A percentile compares a stretch with the other conserved stretches of the same genome.
Conservation (phyloP, 2,888 invertebrate species). For the Cinara cedri region DNA sequence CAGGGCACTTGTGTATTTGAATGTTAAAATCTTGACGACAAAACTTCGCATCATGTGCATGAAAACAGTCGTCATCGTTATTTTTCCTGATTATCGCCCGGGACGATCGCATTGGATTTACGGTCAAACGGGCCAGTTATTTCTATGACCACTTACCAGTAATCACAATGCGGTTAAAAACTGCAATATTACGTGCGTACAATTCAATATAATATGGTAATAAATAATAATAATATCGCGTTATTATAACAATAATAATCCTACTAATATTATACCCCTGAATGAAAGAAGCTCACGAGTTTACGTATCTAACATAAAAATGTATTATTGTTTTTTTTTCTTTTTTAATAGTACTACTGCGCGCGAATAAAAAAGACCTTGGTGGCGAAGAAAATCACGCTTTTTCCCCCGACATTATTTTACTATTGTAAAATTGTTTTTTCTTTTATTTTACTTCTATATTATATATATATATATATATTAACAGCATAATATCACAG, state of each 20-base stretch:
- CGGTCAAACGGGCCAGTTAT: slow-evolving; percentile 36
- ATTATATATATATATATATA: neutral
- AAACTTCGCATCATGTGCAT: too few species aligned
- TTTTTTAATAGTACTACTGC: slow-evolving; percentile 9
- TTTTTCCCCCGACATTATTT: slow-evolving; percentile 41
- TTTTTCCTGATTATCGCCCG: too few species aligned
- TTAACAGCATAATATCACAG: slow-evolving; percentile 52
- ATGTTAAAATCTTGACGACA: too few species aligned
- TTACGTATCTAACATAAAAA: neutral
- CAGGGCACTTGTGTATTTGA: too few species aligned
- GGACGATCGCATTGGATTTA: slow-evolving; percentile 11
- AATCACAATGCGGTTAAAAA: neutral
- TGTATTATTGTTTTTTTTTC: slow-evolving; percentile 18
- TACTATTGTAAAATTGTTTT: slow-evolving; percentile 32
- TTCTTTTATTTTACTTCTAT: slow-evolving; percentile 17
- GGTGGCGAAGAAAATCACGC: slow-evolving; percentile 51
- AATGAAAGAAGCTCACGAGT: slow-evolving; percentile 26
- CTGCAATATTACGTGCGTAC: neutral
- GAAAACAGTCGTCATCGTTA: too few species aligned
- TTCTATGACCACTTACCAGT: neutral
- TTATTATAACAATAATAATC: neutral
- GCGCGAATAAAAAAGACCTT: slow-evolving; percentile 33
- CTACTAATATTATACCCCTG: slow-evolving; percentile 6
- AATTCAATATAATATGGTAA: neutral
- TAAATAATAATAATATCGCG: neutral